Conservation (phyloP, 2,113 vertebrate genomes). For the Amphiprion ocellaris region DNA sequence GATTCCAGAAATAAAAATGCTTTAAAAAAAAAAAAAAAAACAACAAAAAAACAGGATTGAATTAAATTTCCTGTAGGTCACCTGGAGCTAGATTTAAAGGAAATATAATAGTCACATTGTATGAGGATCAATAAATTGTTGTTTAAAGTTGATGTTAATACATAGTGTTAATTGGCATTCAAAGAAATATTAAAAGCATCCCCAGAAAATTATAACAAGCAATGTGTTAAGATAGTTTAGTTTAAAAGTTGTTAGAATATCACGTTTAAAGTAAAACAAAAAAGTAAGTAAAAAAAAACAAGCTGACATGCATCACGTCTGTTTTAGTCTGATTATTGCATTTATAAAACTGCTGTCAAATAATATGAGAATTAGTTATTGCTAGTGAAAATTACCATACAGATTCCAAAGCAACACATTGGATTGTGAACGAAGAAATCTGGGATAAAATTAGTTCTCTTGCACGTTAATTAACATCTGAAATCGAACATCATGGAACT, state of each 20-base stretch:
- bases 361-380: background rate
- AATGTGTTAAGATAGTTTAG: background rate
- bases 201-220: background rate
- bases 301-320: background rate
- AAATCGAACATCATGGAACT: background rate
- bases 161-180: background rate
- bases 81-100: slow-evolving; percentile 16
- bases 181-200: background rate
- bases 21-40: background rate
- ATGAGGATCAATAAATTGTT: slow-evolving; percentile 4
- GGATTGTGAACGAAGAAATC: background rate
- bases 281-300: background rate
- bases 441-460: background rate
- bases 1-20: slow-evolving; percentile 10
- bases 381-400: background rate
- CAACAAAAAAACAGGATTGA: background rate
- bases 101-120: background rate
- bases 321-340: slow-evolving; percentile 4
- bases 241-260: background rate
- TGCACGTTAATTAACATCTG: background rate
- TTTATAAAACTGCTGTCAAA: background rate
- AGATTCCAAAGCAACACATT: background rate
- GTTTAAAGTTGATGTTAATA: background rate
- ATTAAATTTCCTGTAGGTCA: slow-evolving; percentile 4
- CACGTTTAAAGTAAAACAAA: background rate